Evolutionary conservation across 2,113 vertebrate genomes (phyloP).

Genomic region (Cochlearius cochlearius): DNA sequence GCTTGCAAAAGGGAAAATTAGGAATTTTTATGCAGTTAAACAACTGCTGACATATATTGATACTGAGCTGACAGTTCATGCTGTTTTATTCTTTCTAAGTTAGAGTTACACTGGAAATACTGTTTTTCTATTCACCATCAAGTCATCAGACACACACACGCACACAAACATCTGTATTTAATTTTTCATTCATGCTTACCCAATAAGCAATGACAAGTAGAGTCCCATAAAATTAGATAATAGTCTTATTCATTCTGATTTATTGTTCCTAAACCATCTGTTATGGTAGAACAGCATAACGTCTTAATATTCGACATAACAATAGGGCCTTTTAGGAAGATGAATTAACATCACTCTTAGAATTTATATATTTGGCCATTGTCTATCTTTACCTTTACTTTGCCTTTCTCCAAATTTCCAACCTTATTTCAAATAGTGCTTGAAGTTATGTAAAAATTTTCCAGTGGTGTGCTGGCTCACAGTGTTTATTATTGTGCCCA

Average conservation of each 20-base stretch:
- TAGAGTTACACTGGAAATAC: background rate
- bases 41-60: background rate
- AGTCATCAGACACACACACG: fast-evolving
- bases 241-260: background rate
- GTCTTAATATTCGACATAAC: background rate
- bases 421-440: background rate
- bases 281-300: background rate
- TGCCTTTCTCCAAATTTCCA: background rate
- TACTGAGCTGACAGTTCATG: background rate
- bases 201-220: background rate
- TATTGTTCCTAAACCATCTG: background rate
- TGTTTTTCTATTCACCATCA: background rate
- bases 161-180: background rate
- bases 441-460: background rate
- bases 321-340: background rate
- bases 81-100: background rate
- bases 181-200: background rate
- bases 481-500: background rate
- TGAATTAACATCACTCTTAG: background rate
- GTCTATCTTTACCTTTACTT: background rate
- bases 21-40: background rate
- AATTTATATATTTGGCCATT: background rate
- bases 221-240: background rate
- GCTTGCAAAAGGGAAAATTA: background rate
- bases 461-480: background rate